Percentiles rank a stretch among this genome's conserved stretches.
These are phyloP conservation scores for Nannoperca australis DNA, from an alignment of 2,797 vertebrate genomes.

Conservation along the genomic window DNA sequence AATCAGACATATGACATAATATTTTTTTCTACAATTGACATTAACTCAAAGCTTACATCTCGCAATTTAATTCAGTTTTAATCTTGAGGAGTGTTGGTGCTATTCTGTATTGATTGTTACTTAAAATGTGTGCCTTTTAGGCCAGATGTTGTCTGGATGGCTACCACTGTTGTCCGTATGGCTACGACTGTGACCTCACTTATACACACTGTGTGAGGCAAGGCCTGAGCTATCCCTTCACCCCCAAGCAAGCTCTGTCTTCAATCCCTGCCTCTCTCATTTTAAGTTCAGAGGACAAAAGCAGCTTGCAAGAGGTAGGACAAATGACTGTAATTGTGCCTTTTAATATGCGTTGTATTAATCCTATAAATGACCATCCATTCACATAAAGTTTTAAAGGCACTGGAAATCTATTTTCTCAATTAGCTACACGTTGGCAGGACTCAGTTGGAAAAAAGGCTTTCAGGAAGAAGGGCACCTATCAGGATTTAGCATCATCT, in stretches of 20 bases:
- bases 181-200: slow-evolving; percentile 73
- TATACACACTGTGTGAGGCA: slow-evolving; percentile 64
- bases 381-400: background rate
- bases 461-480: no score
- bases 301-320: slow-evolving; percentile 48
- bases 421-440: background rate
- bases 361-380: background rate
- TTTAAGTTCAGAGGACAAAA: slow-evolving; percentile 8
- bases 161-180: slow-evolving; percentile 76
- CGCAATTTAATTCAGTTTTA: background rate
- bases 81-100: background rate
- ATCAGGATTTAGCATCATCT: background rate
- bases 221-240: slow-evolving; percentile 56
- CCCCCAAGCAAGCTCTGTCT: slow-evolving; percentile 15
- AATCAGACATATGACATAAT: slow-evolving; percentile 10
- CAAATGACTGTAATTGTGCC: background rate
- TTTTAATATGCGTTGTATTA: background rate
- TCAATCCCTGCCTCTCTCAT: slow-evolving; percentile 51
- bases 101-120: background rate
- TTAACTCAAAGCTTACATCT: background rate
- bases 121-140: slow-evolving; percentile 50
- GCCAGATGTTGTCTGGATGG: slow-evolving; percentile 78
- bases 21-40: background rate
- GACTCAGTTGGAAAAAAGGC: no score
- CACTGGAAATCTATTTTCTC: background rate